A percentile compares a stretch with the other conserved stretches of the same genome.
These are phyloP conservation scores for Saccopteryx bilineata DNA, from an alignment of 2,113 vertebrate species.

Conservation along the genomic window DNA sequence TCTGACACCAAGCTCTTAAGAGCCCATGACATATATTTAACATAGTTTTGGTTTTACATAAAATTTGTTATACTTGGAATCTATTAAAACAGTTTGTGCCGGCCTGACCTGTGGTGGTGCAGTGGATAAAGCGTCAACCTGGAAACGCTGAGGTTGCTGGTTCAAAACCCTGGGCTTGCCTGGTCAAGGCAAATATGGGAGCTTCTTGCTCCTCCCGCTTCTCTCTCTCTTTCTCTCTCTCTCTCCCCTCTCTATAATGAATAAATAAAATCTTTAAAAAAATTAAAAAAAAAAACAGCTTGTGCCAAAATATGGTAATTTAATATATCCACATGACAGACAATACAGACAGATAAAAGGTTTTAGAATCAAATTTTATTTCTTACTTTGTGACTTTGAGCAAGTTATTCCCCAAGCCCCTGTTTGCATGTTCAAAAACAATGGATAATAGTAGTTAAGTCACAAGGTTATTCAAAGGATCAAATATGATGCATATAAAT, in stretches of 20 bases:
- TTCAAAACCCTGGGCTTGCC: no score
- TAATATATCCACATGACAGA: not conserved
- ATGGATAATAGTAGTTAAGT: not conserved
- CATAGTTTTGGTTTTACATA: not conserved
- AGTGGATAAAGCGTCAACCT: no score
- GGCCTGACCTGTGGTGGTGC: no score
- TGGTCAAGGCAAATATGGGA: no score
- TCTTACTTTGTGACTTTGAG: not conserved
- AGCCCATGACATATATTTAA: not conserved
- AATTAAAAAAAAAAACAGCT: no score
- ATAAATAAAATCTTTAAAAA: no score
- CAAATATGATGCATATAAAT: not conserved
- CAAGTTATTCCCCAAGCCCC: not conserved
- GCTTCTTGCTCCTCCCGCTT: no score
- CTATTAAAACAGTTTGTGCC: not conserved
- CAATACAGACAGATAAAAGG: not conserved
- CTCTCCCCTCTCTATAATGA: no score
- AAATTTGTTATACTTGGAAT: not conserved
- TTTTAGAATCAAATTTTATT: conserved; percentile 7
- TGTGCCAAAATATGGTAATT: conserved; percentile 22
- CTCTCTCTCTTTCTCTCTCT: no score
- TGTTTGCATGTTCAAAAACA: not conserved
- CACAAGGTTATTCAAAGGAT: not conserved
- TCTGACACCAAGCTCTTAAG: not conserved
- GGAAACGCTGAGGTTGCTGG: no score